A percentile compares a stretch with the other conserved stretches of the same genome.
Conservation (phyloP, 1,140 invertebrate genomes). For the Tetramorium alpestre region DNA sequence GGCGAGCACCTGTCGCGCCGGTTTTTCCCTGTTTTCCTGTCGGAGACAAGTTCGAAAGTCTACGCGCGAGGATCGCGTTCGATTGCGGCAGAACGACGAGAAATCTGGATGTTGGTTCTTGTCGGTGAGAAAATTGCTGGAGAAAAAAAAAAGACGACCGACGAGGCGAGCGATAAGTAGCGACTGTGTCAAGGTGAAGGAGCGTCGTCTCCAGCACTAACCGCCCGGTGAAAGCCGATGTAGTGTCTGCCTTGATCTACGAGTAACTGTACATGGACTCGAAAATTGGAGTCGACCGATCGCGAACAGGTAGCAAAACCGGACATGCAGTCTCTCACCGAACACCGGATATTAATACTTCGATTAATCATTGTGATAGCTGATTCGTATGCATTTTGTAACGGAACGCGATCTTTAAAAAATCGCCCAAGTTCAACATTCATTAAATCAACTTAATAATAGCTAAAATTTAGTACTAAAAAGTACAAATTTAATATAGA, state of each 20-base stretch:
- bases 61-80: not conserved
- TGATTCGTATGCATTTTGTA: not conserved
- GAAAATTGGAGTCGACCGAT: constrained; percentile 18
- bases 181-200: constrained; percentile 80
- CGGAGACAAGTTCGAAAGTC: constrained; percentile 19
- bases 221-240: constrained; percentile 75
- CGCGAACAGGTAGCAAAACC: constrained; percentile 14
- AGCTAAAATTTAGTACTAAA: too few species aligned
- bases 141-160: constrained; percentile 26
- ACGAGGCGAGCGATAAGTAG: constrained; percentile 13
- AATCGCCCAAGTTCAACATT: not conserved
- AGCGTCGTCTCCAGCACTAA: constrained; percentile 67
- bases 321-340: not conserved
- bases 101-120: constrained; percentile 1
- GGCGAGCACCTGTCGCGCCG: constrained; percentile 32
- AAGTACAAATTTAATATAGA: not conserved
- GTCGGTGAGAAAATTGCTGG: constrained; percentile 28
- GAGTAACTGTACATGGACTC: constrained; percentile 62
- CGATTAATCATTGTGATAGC: not conserved
- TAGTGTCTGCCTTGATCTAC: constrained; percentile 39
- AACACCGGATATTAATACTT: not conserved
- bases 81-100: not conserved
- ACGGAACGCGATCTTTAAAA: not conserved
- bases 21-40: constrained; percentile 34
- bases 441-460: not conserved